Evolutionary conservation across 37 sponge, comb jelly and placozoan genomes (phyloP), one percentile per base, ranked within the genome.

Genomic region (Theonella swinhoei): DNA sequence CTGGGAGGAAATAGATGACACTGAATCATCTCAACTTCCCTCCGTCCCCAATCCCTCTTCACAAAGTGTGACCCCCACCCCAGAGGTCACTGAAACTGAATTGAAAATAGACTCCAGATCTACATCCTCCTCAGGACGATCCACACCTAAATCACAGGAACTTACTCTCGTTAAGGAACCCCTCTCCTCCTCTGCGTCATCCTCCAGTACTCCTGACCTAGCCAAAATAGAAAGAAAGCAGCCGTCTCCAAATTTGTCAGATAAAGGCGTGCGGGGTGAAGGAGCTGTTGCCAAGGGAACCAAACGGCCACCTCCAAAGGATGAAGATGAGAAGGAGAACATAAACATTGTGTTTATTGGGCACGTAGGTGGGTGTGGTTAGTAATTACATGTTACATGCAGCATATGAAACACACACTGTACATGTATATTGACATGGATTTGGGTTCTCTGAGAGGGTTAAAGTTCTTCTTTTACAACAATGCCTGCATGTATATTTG

Each of bases 301-400:
- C 30, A 36, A 47, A 2, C 38, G 24, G 29, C 54, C 67, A 5
- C 87, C 86, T 0, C 87, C 80, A 20, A 81, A 68, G 39, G 36
- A 65, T 2, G 73, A 87, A 34, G 88, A 89, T 23, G 89, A 82
- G 17, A 95, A 98, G 35, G 99, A 99, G 77, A 94, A 91, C 70
- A 60, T 99, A 39, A 99, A 99, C 62, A 95, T 99, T 40, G 83
- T 99, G 11, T 99, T 99, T 68, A 99, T 99, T 61, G 99, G 99
- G 7, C 99, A 99, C 75, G 99, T 99, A 11, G 93, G 93, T 92
- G 72, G 66, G 92, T 75, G 22, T 5, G 24, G 11, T 11, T 19
- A 20, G 11, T 19, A 58, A 20, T 19, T 58, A 19, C 19, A 19
- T 20, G 17, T 19, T 20, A 19, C 19, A 58, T 58, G n/a, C n/a